Evolutionary conservation across 2,113 vertebrate genomes (phyloP).

Genomic region (Ornithorhynchus anatinus): DNA sequence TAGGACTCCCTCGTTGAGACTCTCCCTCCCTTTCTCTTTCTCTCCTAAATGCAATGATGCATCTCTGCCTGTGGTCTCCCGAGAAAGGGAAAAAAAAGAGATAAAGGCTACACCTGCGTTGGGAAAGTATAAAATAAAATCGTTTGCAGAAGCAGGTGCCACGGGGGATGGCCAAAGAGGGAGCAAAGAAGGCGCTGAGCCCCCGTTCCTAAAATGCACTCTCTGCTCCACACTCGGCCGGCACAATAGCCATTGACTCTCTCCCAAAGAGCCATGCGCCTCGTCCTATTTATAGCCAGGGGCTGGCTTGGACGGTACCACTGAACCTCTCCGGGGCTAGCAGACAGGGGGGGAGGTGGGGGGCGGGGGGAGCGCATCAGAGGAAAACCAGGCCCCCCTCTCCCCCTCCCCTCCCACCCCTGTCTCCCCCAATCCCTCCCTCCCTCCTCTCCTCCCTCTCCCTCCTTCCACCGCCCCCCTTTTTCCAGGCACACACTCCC

Average conservation of each 20-base stretch:
- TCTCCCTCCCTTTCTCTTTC: too few species aligned
- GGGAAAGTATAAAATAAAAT: slow-evolving; percentile 18
- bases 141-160: background rate
- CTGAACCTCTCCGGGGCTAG: slow-evolving; percentile 54
- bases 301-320: slow-evolving; percentile 81
- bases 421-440: slow-evolving; percentile 28
- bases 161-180: background rate
- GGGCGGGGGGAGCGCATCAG: slow-evolving; percentile 32
- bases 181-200: background rate
- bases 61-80: too few species aligned
- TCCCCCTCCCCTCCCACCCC: slow-evolving; percentile 24
- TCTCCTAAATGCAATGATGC: too few species aligned
- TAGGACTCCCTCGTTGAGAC: too few species aligned
- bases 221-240: slow-evolving; percentile 64
- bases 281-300: slow-evolving; percentile 70
- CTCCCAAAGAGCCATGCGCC: slow-evolving; percentile 69
- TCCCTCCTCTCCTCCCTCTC: background rate
- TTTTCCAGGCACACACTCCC: slow-evolving; percentile 41
- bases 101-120: too few species aligned
- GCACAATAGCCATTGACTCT: slow-evolving; percentile 72
- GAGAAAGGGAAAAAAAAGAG: slow-evolving; percentile 14
- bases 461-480: slow-evolving; percentile 42
- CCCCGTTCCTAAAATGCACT: slow-evolving; percentile 59
- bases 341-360: slow-evolving; percentile 56
- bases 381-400: background rate